These are phyloP conservation scores for Peromyscus aztecus DNA, from an alignment of 2,797 vertebrate species.

Conservation along the genomic window DNA sequence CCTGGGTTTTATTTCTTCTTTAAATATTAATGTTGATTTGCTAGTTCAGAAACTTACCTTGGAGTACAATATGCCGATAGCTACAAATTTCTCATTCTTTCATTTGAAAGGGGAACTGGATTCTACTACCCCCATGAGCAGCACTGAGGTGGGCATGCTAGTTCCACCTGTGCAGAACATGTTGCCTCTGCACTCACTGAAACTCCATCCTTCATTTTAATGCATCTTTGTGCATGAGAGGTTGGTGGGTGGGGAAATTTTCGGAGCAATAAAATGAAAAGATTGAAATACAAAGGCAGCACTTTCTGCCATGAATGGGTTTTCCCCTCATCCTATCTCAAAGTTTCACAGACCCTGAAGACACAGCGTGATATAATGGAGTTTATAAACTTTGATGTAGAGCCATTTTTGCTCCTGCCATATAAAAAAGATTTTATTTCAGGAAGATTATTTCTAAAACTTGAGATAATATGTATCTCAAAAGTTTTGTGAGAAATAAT, in stretches of 20 bases:
- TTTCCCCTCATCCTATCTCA: slow-evolving; percentile 37
- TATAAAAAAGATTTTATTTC: neutral
- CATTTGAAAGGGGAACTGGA: slow-evolving; percentile 43
- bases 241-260: slow-evolving; percentile 38
- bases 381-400: slow-evolving; percentile 45
- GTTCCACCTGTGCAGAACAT: neutral
- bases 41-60: slow-evolving; percentile 70
- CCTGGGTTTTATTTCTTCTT: slow-evolving; percentile 84
- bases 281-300: slow-evolving; percentile 50
- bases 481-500: slow-evolving; percentile 27
- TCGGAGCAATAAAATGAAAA: slow-evolving; percentile 1
- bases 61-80: slow-evolving; percentile 38
- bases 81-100: neutral
- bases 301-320: slow-evolving; percentile 19
- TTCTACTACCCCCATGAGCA: neutral
- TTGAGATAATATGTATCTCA: neutral
- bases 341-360: slow-evolving; percentile 35
- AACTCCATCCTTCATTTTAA: slow-evolving; percentile 57
- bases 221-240: slow-evolving; percentile 39
- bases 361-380: neutral
- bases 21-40: slow-evolving; percentile 87
- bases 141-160: neutral
- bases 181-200: slow-evolving; percentile 42
- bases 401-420: neutral
- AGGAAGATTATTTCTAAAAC: slow-evolving; percentile 29